Evolutionary conservation across 2,113 vertebrate species (phyloP).

Genomic region (Myotis davidii): DNA sequence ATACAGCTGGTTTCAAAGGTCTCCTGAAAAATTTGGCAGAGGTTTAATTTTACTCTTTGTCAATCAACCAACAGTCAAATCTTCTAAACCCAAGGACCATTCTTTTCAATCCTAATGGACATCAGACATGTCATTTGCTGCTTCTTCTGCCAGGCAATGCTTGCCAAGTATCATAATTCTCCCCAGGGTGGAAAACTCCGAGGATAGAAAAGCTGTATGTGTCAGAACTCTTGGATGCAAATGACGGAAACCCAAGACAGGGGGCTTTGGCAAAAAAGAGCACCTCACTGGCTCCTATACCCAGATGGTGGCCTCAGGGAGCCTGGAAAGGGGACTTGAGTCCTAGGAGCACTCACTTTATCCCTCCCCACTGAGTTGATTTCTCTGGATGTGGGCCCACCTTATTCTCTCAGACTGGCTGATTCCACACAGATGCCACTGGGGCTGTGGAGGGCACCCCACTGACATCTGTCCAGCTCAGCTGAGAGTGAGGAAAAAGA

Average conservation of each 20-base stretch:
- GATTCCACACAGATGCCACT: neutral
- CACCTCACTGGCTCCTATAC: neutral
- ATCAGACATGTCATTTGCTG: neutral
- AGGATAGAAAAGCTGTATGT: neutral
- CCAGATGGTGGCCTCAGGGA: neutral
- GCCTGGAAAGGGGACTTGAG: neutral
- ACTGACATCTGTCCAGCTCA: neutral
- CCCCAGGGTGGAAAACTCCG: neutral
- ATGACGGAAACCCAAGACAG: neutral
- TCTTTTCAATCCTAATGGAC: neutral
- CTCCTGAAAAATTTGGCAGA: neutral
- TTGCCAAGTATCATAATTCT: neutral
- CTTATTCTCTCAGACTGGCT: neutral
- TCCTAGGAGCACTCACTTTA: neutral
- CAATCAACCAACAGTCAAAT: neutral
- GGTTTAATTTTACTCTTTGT: neutral
- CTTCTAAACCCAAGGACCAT: neutral
- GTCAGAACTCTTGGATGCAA: neutral
- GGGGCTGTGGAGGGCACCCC: neutral
- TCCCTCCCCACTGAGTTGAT: neutral
- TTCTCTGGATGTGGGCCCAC: neutral
- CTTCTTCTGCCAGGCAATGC: neutral
- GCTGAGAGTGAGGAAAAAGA: neutral
- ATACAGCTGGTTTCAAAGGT: neutral
- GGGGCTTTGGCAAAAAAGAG: neutral